Conservation (phyloP, 2,888 invertebrate species). For the Euzophera pinguis region DNA sequence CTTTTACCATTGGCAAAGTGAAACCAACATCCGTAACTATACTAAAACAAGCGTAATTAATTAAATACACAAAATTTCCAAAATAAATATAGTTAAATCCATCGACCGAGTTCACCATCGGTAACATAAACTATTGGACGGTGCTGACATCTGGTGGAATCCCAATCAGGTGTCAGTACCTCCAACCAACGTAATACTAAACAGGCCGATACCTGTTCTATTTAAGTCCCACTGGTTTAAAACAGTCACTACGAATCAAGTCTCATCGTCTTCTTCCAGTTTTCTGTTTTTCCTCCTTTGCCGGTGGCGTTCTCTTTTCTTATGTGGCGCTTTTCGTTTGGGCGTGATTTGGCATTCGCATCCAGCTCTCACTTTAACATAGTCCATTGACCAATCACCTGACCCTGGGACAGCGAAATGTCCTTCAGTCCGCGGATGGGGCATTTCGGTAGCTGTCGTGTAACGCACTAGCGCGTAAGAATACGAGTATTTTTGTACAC, state of each 20-base stretch:
- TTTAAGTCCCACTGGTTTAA: conserved; percentile 47
- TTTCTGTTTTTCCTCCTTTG: conserved; percentile 56
- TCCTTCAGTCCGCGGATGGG: conserved; percentile 57
- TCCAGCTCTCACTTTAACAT: conserved; percentile 89
- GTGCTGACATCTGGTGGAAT: conserved; percentile 24
- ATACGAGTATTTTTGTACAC: conserved; percentile 91
- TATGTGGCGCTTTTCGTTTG: conserved; percentile 61
- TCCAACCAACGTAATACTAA: conserved; percentile 41
- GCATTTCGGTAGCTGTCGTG: conserved; percentile 62
- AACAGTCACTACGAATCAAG: conserved; percentile 50
- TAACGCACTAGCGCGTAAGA: conserved; percentile 90
- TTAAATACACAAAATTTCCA: conserved; percentile 39
- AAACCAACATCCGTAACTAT: conserved; percentile 12
- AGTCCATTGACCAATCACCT: conserved; percentile 88
- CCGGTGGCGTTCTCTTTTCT: conserved; percentile 54
- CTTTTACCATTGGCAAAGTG: background rate
- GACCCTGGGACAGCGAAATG: conserved; percentile 74
- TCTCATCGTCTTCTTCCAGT: conserved; percentile 55
- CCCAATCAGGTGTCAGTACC: conserved; percentile 14
- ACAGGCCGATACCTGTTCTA: conserved; percentile 56
- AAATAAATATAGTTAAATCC: conserved; percentile 52
- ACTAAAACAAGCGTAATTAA: conserved; percentile 66
- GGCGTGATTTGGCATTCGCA: conserved; percentile 90
- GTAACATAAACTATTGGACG: conserved; percentile 34
- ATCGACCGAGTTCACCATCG: conserved; percentile 52